phyloP scores from a whole-genome alignment of 1,140 invertebrate species.

The Aradophagus sp. region DNA sequence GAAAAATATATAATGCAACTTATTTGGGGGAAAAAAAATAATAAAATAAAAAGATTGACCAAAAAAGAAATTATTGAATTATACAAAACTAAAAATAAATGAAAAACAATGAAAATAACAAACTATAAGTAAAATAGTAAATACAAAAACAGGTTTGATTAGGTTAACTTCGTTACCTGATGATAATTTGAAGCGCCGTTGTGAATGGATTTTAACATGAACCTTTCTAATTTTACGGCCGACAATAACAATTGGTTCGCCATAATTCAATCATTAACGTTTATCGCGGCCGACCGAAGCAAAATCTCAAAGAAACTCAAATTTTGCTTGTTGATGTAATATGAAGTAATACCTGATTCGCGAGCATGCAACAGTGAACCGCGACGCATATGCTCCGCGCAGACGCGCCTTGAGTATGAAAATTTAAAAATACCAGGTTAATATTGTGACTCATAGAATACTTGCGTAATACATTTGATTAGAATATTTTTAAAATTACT shows the following conservation, averaged over 20 bases:
- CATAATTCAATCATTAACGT: conserved; percentile 64
- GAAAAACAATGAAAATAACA: too few species aligned
- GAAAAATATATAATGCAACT: too few species aligned
- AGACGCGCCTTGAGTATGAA: neutral
- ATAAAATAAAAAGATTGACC: neutral
- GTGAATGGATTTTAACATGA: conserved; percentile 63
- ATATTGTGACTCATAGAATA: neutral
- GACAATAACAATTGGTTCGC: conserved; percentile 68
- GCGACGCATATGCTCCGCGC: conserved; percentile 15
- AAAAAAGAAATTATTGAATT: neutral
- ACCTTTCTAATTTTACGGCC: conserved; percentile 65
- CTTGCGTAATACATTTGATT: neutral
- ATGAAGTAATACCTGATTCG: conserved; percentile 15
- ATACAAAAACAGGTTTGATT: conserved; percentile 48
- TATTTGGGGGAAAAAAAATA: too few species aligned
- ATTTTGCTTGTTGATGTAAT: conserved; percentile 26
- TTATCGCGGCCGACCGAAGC: conserved; percentile 1
- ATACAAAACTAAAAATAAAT: too few species aligned
- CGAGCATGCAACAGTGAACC: conserved; percentile 5
- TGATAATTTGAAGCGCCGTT: conserved; percentile 64
- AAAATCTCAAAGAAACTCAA: conserved; percentile 11
- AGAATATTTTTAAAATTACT: too few species aligned
- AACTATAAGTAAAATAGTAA: neutral
- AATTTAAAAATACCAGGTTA: conserved; percentile 7
- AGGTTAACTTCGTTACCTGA: conserved; percentile 64